A percentile compares a stretch with the other conserved stretches of the same genome.
These are phyloP conservation scores for Parambassis ranga DNA, from an alignment of 2,797 vertebrate genomes.

Conservation along the genomic window DNA sequence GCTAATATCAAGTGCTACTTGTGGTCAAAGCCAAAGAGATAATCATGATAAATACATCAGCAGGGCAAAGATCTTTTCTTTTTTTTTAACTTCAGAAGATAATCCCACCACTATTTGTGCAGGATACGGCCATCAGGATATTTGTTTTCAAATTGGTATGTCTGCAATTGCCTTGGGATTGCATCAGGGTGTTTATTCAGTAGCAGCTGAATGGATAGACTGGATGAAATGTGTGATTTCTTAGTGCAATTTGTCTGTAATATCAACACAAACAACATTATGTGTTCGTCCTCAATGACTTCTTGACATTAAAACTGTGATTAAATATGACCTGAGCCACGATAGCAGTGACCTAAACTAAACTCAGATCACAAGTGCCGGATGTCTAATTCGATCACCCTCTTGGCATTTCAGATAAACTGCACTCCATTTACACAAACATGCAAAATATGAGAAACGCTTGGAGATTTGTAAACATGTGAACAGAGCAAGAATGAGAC, in stretches of 20 bases:
- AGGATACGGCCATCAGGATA: conserved; percentile 21
- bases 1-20: conserved; percentile 22
- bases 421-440: neutral
- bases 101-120: neutral
- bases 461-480: conserved; percentile 1
- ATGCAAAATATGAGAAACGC: neutral
- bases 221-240: conserved; percentile 36
- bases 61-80: neutral
- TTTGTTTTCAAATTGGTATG: conserved; percentile 44
- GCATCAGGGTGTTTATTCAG: conserved; percentile 67
- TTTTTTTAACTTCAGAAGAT: neutral
- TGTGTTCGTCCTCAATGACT: neutral
- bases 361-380: conserved; percentile 16
- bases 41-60: conserved; percentile 12
- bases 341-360: conserved; percentile 1
- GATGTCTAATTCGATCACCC: conserved; percentile 6
- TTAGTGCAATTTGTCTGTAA: conserved; percentile 8
- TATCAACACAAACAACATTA: neutral
- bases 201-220: conserved; percentile 17
- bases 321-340: neutral
- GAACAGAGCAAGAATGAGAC: neutral
- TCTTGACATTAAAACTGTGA: neutral
- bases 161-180: conserved; percentile 63
- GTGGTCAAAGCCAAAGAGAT: conserved; percentile 1
- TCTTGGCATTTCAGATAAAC: neutral